phyloP scores from a whole-genome alignment of 2,888 invertebrate species.

The Eucera pruinosa region DNA sequence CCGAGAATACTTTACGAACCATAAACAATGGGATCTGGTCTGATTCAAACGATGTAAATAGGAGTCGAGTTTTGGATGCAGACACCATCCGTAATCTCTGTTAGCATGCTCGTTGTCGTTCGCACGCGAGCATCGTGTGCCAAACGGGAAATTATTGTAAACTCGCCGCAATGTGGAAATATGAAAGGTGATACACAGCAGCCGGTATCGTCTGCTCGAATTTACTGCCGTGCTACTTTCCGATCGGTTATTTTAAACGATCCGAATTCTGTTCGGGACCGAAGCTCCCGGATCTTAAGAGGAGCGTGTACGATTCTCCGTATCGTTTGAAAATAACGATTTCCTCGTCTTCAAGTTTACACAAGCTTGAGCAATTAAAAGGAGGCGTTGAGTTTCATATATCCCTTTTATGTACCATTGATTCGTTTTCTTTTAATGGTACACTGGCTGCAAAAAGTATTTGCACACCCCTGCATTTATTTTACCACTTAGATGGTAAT shows the following conservation, averaged over 20 bases:
- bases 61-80: constrained; percentile 19
- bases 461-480: too few species aligned
- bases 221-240: constrained; percentile 53
- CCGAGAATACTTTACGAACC: constrained; percentile 48
- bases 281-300: constrained; percentile 6
- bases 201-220: constrained; percentile 35
- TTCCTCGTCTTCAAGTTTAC: not conserved
- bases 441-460: too few species aligned
- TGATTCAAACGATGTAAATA: constrained; percentile 53
- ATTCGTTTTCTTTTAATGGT: too few species aligned
- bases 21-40: constrained; percentile 57
- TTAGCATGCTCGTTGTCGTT: not conserved
- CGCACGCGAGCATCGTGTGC: not conserved
- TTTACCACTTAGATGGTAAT: too few species aligned
- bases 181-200: constrained; percentile 33
- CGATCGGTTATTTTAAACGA: constrained; percentile 56
- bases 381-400: not conserved
- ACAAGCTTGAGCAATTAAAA: not conserved
- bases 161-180: constrained; percentile 21
- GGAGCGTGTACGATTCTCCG: not conserved
- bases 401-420: too few species aligned
- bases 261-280: constrained; percentile 28
- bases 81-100: constrained; percentile 20
- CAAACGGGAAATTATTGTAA: constrained; percentile 19
- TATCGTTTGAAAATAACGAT: not conserved